These are phyloP conservation scores for Bufotes viridis DNA, from an alignment of 2,797 vertebrate species.

Conservation along the genomic window DNA sequence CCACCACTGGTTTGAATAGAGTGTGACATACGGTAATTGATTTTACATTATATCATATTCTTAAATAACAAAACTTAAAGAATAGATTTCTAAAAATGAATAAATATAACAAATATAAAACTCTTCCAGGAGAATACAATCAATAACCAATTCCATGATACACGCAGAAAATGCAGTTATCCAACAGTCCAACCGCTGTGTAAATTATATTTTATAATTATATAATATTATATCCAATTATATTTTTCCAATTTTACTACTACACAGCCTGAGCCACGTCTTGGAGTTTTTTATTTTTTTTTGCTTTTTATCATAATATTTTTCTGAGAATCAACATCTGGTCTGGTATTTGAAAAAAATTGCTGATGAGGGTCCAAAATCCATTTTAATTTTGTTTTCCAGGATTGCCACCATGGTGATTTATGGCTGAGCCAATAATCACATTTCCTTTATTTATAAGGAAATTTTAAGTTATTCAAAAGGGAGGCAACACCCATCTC, in stretches of 20 bases:
- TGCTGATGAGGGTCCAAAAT: slow-evolving; percentile 66
- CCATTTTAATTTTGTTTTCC: slow-evolving; percentile 62
- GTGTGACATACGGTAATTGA: background rate
- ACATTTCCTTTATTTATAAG: slow-evolving; percentile 56
- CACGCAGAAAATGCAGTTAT: background rate
- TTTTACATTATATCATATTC: background rate
- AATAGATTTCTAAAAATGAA: background rate
- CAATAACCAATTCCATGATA: background rate
- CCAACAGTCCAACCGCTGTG: background rate
- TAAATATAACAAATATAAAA: background rate
- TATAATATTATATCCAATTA: background rate
- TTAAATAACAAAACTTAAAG: background rate
- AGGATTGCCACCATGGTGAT: slow-evolving; percentile 60
- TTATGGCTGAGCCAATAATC: slow-evolving; percentile 55
- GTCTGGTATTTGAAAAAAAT: slow-evolving; percentile 66
- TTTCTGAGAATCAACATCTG: slow-evolving; percentile 68
- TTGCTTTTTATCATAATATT: slow-evolving; percentile 48
- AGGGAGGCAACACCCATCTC: slow-evolving; percentile 18
- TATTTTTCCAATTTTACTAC: background rate
- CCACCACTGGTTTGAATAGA: background rate
- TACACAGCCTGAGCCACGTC: background rate
- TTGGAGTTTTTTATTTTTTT: background rate
- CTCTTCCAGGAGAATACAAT: background rate
- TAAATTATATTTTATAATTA: background rate
- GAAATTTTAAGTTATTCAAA: slow-evolving; percentile 35